Base-by-base conservation (phyloP, 2,888 invertebrate genomes). In the Lithophane ornitopus region DNA sequence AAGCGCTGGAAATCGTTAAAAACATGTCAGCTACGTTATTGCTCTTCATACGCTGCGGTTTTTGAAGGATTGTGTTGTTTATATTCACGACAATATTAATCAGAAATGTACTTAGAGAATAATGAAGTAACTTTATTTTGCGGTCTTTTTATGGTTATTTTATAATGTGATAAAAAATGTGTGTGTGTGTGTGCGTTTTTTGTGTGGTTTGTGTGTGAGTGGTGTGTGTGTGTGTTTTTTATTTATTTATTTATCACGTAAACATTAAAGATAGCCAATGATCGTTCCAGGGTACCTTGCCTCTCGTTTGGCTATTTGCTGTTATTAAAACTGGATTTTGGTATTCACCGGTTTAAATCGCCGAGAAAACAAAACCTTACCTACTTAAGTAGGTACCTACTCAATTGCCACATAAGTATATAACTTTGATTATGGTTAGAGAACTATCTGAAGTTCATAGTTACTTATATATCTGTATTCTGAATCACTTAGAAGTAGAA, bases 1-100 rank as follows among this genome's bases (percentile, higher is more conserved):
- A 83, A 61, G 56, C 54, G 69, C 56, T 73, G 59, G 44, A 81
- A 84, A 84, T 52, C 26, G 77, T 79, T 84, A 61, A 73, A 79
- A 73, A 65, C 34, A 59, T 84, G 59, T 69, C 73, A 1, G 56
- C 22, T 14, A 34, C 34, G 34, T 76, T 78, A 69, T 68, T 46
- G 8, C 49, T 79, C 59, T 46, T 79, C 44, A 62, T 52, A 67
- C 56, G 34, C 82, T 78, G 44, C 61, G 56, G 67, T 22, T 75
- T 46, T 56, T 34, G 26, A 62, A 52, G 63, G 19, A 14, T 66
- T 14, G 19, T 19, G n/a, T 66, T 34, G 34, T 58, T 41, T 44
- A 28, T 3, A 49, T 49, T 63, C 22, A 28, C 39, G 9, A 16
- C 22, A 76, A 39, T n/a, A 56, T 75, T 54, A 46, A 63, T 49